Percentiles rank a stretch among this genome's conserved stretches.
These are phyloP conservation scores for Hyperoplus lanceolatus DNA, from an alignment of 2,797 vertebrate genomes.

Conservation along the genomic window DNA sequence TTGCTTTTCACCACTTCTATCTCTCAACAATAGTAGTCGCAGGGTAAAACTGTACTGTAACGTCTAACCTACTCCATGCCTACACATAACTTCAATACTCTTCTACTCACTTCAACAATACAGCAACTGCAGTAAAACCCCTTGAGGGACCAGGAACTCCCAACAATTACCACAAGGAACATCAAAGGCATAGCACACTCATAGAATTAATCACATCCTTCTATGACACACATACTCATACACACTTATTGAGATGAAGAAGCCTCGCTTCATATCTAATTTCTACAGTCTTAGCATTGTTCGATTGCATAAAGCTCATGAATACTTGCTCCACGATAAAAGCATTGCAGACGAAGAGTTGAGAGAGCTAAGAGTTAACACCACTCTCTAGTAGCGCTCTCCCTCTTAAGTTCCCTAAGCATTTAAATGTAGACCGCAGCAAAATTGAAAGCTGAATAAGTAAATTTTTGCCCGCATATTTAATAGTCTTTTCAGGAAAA, in stretches of 20 bases:
- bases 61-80: slow-evolving; percentile 53
- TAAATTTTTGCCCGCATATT: slow-evolving; percentile 63
- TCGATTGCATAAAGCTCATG: slow-evolving; percentile 47
- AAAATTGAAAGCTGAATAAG: slow-evolving; percentile 72
- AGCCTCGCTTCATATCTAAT: slow-evolving; percentile 48
- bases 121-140: slow-evolving; percentile 38
- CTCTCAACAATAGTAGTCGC: slow-evolving; percentile 38
- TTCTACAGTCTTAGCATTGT: slow-evolving; percentile 56
- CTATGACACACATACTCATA: slow-evolving; percentile 38
- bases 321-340: slow-evolving; percentile 46
- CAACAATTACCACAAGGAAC: slow-evolving; percentile 59
- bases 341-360: slow-evolving; percentile 31
- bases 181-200: slow-evolving; percentile 63
- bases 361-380: slow-evolving; percentile 62
- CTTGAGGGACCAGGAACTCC: slow-evolving; percentile 52
- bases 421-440: slow-evolving; percentile 68
- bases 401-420: slow-evolving; percentile 61
- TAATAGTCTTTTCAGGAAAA: slow-evolving; percentile 63
- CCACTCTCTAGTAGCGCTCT: slow-evolving; percentile 18
- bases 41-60: slow-evolving; percentile 34
- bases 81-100: slow-evolving; percentile 36
- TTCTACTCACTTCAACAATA: slow-evolving; percentile 43
- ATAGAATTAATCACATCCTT: slow-evolving; percentile 56
- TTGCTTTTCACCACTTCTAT: slow-evolving; percentile 27
- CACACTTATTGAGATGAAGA: slow-evolving; percentile 45